Percentiles rank a stretch among this genome's conserved stretches.
These are phyloP conservation scores for Cosmorhoe ocellata DNA, from an alignment of 2,888 invertebrate species.

Conservation along the genomic window DNA sequence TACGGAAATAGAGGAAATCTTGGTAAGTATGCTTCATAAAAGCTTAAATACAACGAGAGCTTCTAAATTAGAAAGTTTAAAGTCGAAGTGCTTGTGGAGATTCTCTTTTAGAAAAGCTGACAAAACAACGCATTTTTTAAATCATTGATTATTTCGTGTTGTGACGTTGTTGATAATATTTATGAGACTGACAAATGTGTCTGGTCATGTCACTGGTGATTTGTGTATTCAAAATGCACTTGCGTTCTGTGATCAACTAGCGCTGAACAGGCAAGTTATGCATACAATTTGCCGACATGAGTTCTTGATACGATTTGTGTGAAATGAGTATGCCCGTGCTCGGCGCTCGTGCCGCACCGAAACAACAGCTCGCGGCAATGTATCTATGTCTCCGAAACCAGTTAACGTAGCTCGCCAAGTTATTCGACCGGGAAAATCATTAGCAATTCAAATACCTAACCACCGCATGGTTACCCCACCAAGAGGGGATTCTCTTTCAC, in stretches of 20 bases:
- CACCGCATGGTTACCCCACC: conserved; percentile 60
- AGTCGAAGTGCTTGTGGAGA: neutral
- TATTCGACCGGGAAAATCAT: conserved; percentile 68
- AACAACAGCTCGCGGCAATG: conserved; percentile 47
- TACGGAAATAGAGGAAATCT: neutral
- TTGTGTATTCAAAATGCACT: conserved; percentile 13
- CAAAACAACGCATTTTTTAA: neutral
- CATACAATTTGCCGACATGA: conserved; percentile 27
- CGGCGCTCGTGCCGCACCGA: conserved; percentile 30
- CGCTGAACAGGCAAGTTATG: conserved; percentile 21
- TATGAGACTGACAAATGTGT: too few species aligned
- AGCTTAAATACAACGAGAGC: conserved; percentile 11
- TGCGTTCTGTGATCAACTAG: conserved; percentile 11
- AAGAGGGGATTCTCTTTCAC: conserved; percentile 69
- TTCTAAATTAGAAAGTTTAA: conserved; percentile 3
- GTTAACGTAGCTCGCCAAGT: conserved; percentile 61
- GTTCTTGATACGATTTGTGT: conserved; percentile 28
- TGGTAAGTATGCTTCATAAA: neutral
- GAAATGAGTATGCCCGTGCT: conserved; percentile 28
- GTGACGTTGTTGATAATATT: too few species aligned
- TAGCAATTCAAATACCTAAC: conserved; percentile 78
- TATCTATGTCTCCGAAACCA: conserved; percentile 59
- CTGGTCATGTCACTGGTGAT: neutral
- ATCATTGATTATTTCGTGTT: too few species aligned
- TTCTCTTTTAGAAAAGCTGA: neutral